Conservation (phyloP, 2,888 invertebrate genomes). For the Hyalella azteca region DNA sequence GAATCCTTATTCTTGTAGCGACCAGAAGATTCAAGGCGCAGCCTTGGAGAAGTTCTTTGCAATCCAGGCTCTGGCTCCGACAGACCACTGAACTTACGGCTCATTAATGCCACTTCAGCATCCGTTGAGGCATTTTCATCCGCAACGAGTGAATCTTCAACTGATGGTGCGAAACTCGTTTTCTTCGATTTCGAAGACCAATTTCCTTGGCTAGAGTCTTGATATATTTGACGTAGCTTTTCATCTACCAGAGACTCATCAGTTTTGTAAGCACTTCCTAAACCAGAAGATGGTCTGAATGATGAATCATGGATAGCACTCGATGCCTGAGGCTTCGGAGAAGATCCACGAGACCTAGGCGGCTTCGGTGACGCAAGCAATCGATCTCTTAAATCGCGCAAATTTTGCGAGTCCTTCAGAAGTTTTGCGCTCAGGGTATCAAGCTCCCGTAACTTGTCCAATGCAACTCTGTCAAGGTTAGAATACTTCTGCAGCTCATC, state of each 20-base stretch:
- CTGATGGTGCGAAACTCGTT: conserved; percentile 70
- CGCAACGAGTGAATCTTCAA: conserved; percentile 70
- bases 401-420: conserved; percentile 78
- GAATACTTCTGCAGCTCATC: conserved; percentile 77
- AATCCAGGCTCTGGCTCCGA: conserved; percentile 59
- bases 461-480: conserved; percentile 77
- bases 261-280: conserved; percentile 41
- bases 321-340: conserved; percentile 63
- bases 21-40: conserved; percentile 15
- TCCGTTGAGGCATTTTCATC: conserved; percentile 71
- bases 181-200: conserved; percentile 65
- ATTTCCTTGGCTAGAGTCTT: conserved; percentile 70
- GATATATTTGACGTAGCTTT: conserved; percentile 73
- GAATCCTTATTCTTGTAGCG: conserved; percentile 40
- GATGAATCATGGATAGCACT: conserved; percentile 23
- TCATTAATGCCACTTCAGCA: conserved; percentile 66
- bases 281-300: not conserved
- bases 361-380: conserved; percentile 70
- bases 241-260: conserved; percentile 69
- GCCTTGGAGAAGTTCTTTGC: conserved; percentile 40
- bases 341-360: conserved; percentile 44
- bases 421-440: conserved; percentile 78
- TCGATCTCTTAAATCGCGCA: conserved; percentile 76
- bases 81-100: conserved; percentile 63
- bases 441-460: conserved; percentile 79